Evolutionary conservation across 1,140 invertebrate genomes (phyloP), one percentile per base, ranked within the genome.

Genomic region (Nephotettix cincticeps): DNA sequence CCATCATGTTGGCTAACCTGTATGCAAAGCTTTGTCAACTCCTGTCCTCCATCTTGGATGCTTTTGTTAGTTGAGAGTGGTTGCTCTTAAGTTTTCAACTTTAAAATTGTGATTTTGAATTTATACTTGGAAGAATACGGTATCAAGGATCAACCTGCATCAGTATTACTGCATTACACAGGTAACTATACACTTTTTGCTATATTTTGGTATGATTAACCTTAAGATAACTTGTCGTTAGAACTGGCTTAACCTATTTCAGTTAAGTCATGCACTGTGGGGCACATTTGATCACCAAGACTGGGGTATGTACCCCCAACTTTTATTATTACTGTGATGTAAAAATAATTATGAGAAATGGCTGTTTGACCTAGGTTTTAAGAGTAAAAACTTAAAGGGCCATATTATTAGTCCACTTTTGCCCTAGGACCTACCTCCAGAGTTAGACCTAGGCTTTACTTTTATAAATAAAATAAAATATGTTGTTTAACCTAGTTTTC

Each of bases 201-300:
- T 54, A 9, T 54, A 54, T 54, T 54, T 54, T 54, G 47, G 47
- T 54, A 54, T 54, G 23, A 19, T n/a, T 19, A 54, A 19, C 23
- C n/a, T 54, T 54, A 54, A 54, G 47, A 54, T 19, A 54, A 54
- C 47, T 54, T 54, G 47, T 25, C 19, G 3, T 54, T n/a, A 19
- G 47, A 19, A 19, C 23, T n/a, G 17, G 17, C 17, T n/a, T 19
- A 19, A 54, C 17, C 47, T 25, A 6, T 25, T 54, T 25, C 19
- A 19, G 17, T 54, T 19, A 9, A 25, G 47, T 54, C 47, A 19
- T 54, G 19, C 47, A 6, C 17, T 54, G 47, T 25, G 47, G 47
- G 47, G 47, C n/a, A 54, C 47, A 54, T 54, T 54, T 54, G 47
- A 54, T 19, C 47, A 54, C 17, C 47, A 54, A 54, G 47, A n/a